A percentile compares a stretch with the other conserved stretches of the same genome.
Conservation (phyloP, 2,888 invertebrate genomes). For the Platypus cylindrus region DNA sequence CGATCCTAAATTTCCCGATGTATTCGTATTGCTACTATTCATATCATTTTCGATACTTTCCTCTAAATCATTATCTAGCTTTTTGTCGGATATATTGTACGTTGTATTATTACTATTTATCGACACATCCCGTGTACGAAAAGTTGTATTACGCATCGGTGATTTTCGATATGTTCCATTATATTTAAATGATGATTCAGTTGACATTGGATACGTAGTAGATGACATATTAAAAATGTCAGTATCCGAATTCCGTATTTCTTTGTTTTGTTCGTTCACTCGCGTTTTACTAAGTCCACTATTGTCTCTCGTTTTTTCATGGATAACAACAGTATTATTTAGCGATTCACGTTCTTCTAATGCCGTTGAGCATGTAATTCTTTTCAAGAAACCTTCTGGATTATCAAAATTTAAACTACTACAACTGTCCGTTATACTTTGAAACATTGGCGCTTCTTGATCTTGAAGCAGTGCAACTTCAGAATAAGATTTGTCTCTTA, state of each 20-base stretch:
- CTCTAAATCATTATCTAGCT: slow-evolving; percentile 5
- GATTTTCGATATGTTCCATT: slow-evolving; percentile 14
- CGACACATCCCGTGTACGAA: slow-evolving; percentile 20
- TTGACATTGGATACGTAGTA: no score
- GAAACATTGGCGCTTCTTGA: slow-evolving; percentile 29
- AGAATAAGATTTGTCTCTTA: slow-evolving; percentile 32
- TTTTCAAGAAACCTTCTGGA: slow-evolving; percentile 29
- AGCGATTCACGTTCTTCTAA: slow-evolving; percentile 11
- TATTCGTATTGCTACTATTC: slow-evolving; percentile 9
- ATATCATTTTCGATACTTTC: slow-evolving; percentile 13
- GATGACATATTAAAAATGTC: no score
- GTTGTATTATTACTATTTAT: slow-evolving; percentile 17
- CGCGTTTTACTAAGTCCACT: background rate
- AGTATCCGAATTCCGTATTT: no score
- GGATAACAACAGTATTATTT: slow-evolving; percentile 1
- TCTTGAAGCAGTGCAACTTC: slow-evolving; percentile 28
- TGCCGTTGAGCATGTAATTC: no score
- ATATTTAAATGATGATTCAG: no score
- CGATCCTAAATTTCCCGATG: slow-evolving; percentile 4
- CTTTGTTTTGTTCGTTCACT: no score
- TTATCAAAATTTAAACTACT: slow-evolving; percentile 31
- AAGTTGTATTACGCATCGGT: slow-evolving; percentile 19
- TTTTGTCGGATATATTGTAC: slow-evolving; percentile 11
- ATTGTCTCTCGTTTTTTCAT: background rate
- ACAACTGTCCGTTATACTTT: slow-evolving; percentile 31